A percentile compares a stretch with the other conserved stretches of the same genome.
These are phyloP conservation scores for Strix uralensis DNA, from an alignment of 2,113 vertebrate genomes.

Conservation along the genomic window DNA sequence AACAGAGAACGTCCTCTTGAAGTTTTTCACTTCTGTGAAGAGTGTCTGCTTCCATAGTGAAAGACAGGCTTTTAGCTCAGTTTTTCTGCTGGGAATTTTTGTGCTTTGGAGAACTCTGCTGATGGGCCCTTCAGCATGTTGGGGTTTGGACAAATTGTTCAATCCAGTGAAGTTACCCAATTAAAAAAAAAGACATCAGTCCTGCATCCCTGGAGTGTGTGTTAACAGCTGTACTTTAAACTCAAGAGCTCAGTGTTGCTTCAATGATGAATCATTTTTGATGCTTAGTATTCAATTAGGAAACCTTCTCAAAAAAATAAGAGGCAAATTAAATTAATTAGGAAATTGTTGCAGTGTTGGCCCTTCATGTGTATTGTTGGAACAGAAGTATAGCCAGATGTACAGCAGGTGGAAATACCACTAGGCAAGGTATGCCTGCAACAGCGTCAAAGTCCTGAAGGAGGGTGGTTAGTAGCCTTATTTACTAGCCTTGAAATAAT, in stretches of 20 bases:
- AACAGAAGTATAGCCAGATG: background rate
- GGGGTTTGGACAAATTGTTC: background rate
- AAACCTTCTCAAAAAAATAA: background rate
- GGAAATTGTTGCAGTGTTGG: background rate
- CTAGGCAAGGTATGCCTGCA: background rate
- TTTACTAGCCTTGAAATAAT: background rate
- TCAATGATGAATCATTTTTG: background rate
- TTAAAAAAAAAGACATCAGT: background rate
- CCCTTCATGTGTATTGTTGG: background rate
- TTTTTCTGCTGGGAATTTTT: background rate
- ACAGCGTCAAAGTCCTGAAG: background rate
- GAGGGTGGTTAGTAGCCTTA: background rate
- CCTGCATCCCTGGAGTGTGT: background rate
- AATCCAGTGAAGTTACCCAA: background rate
- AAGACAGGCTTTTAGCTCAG: background rate
- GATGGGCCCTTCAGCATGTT: background rate
- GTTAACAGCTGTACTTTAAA: background rate
- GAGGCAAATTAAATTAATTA: conserved; percentile 31
- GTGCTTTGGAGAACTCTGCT: background rate
- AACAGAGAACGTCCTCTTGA: background rate
- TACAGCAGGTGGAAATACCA: background rate
- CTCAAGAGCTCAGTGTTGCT: background rate
- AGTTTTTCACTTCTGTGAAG: background rate
- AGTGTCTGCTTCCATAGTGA: background rate
- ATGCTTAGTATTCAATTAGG: conserved; percentile 5